A percentile compares a stretch with the other conserved stretches of the same genome.
Conservation (phyloP, 1,140 invertebrate genomes). For the Oryzaephilus surinamensis region DNA sequence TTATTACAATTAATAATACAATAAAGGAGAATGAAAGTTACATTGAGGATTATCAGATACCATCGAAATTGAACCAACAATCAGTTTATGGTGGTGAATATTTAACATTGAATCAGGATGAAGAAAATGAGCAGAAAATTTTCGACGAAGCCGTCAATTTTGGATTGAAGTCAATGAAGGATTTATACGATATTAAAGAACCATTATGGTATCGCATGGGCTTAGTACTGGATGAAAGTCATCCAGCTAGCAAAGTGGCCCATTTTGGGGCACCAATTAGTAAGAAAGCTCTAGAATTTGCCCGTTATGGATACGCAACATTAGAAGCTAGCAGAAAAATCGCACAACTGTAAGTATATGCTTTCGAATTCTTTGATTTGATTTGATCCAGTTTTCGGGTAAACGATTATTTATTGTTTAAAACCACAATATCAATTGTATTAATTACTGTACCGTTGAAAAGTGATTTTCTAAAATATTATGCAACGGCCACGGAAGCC, state of each 20-base stretch:
- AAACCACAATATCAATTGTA: no score
- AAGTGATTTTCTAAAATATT: no score
- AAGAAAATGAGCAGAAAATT: constrained; percentile 35
- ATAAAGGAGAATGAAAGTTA: constrained; percentile 5
- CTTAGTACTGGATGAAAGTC: constrained; percentile 47
- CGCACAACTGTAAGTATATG: constrained; percentile 30
- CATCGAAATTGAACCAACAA: no score
- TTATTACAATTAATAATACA: no score
- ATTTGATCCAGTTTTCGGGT: no score
- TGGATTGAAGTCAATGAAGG: constrained; percentile 53
- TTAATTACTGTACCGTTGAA: no score
- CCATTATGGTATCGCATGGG: constrained; percentile 58
- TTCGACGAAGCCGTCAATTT: constrained; percentile 50
- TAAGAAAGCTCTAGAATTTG: constrained; percentile 47
- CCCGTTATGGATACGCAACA: constrained; percentile 58
- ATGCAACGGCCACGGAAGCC: no score
- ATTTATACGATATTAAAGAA: constrained; percentile 53
- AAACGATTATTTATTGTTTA: no score
- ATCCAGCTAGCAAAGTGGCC: constrained; percentile 63
- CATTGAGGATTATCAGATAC: background rate
- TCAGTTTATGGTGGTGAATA: background rate
- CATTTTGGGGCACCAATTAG: constrained; percentile 58
- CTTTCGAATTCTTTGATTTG: no score
- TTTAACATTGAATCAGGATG: no score
- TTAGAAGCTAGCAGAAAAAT: constrained; percentile 49